A percentile compares a stretch with the other conserved stretches of the same genome.
These are phyloP conservation scores for Auanema sp. DNA, from an alignment of 2,888 invertebrate genomes.

Conservation along the genomic window DNA sequence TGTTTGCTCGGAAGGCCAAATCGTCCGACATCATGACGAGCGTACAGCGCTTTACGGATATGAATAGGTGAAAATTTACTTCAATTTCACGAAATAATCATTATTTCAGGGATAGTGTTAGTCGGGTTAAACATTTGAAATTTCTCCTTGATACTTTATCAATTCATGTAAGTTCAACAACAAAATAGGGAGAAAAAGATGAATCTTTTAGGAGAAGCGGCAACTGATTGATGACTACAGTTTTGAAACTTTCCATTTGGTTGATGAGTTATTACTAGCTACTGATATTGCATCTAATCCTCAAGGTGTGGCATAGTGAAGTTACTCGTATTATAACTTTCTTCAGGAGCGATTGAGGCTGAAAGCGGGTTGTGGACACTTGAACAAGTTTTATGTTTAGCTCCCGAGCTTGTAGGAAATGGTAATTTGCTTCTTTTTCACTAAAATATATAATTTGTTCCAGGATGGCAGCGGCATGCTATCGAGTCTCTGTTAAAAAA, in stretches of 20 bases:
- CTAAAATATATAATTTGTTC: background rate
- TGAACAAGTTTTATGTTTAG: constrained; percentile 59
- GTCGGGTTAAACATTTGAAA: constrained; percentile 50
- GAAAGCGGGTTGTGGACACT: constrained; percentile 61
- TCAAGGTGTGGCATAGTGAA: constrained; percentile 22
- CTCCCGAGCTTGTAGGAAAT: constrained; percentile 61
- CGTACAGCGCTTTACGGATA: constrained; percentile 52
- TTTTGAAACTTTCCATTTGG: constrained; percentile 61
- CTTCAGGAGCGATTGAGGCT: constrained; percentile 51
- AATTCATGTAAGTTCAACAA: constrained; percentile 33
- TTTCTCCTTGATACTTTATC: constrained; percentile 43
- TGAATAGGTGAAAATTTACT: constrained; percentile 30
- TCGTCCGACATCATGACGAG: constrained; percentile 53
- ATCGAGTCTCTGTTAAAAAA: constrained; percentile 61
- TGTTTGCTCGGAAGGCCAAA: constrained; percentile 60
- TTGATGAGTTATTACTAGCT: constrained; percentile 56
- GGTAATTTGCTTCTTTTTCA: constrained; percentile 28
- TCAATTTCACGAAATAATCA: background rate
- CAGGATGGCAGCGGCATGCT: constrained; percentile 61
- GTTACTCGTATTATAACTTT: background rate
- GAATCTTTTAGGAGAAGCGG: constrained; percentile 50
- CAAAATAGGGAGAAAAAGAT: background rate
- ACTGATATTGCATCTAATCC: constrained; percentile 50
- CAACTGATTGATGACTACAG: constrained; percentile 60
- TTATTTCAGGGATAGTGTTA: constrained; percentile 36